These are phyloP conservation scores for Prionace glauca DNA, from an alignment of 2,797 vertebrate genomes.

Conservation along the genomic window DNA sequence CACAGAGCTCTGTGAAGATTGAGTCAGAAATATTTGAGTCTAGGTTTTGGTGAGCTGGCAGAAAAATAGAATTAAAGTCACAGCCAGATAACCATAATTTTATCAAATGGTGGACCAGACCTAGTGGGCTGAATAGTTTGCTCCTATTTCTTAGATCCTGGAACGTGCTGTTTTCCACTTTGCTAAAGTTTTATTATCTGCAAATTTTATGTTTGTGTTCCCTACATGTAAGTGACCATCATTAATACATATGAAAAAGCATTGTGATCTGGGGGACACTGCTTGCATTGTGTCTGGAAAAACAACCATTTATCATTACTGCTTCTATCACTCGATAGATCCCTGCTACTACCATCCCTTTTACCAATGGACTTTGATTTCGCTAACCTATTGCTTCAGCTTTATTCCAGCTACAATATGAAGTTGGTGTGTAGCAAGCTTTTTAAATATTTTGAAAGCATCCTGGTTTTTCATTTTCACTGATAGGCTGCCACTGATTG, in stretches of 20 bases:
- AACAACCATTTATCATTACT: neutral
- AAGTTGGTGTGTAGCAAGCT: neutral
- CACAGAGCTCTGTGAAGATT: neutral
- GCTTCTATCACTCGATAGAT: neutral
- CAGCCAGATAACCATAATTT: neutral
- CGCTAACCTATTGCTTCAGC: neutral
- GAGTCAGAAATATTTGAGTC: too few species aligned
- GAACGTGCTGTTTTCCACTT: neutral
- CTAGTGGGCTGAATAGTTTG: neutral
- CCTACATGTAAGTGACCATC: neutral
- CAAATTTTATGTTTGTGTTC: neutral
- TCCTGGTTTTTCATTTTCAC: neutral
- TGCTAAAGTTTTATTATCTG: neutral
- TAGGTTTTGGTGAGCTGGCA: too few species aligned
- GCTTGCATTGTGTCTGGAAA: neutral
- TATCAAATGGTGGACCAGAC: neutral
- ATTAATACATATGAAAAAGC: neutral
- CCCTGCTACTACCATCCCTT: neutral
- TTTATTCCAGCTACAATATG: neutral
- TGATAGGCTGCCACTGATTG: neutral
- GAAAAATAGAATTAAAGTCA: neutral
- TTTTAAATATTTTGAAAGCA: neutral
- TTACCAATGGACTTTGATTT: neutral
- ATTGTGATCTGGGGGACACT: neutral
- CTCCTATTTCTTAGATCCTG: neutral